Percentiles rank a stretch among this genome's conserved stretches.
Evolutionary conservation across 2,113 vertebrate species (phyloP).

Genomic region (Bos taurus): ARS-UCD2.0 NC_037348.1:21207001-21207500

Average conservation of each 20-base stretch:
- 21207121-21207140: neutral
- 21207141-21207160: neutral
- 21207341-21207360: constrained; percentile 77
- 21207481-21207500: rapidly evolving
- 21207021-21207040: constrained; percentile 81
- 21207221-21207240: rapidly evolving
- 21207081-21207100: rapidly evolving
- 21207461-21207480: constrained; percentile 70
- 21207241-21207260: neutral
- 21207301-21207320: constrained; percentile 68
- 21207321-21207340: constrained; percentile 89
- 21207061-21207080: neutral
- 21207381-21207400: constrained; percentile 94
- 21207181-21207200: neutral
- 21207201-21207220: neutral
- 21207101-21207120: neutral
- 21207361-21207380: constrained; percentile 84
- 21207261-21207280: rapidly evolving
- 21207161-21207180: too few species aligned
- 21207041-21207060: neutral
- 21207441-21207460: rapidly evolving
- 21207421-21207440: constrained; percentile 27
- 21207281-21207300: constrained; percentile 84
- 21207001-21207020: constrained; percentile 87
- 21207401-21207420: constrained; percentile 93